Conservation (phyloP, 2,888 invertebrate genomes). For the Philonicus albiceps region DNA sequence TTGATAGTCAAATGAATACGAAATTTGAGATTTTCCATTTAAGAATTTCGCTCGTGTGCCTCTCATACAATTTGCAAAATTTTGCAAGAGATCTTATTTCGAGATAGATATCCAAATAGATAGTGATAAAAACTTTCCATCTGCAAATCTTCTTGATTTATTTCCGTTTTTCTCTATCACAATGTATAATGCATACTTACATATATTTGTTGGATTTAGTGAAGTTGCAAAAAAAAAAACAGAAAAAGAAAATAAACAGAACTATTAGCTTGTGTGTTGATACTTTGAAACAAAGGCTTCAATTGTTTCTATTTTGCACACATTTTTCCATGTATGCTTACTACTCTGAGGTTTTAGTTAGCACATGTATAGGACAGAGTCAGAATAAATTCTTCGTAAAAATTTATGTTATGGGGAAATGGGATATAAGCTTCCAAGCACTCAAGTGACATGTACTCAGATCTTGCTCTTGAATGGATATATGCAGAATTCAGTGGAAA, state of each 20-base stretch:
- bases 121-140: neutral
- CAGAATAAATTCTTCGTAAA: neutral
- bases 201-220: neutral
- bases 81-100: neutral
- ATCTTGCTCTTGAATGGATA: neutral
- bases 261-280: neutral
- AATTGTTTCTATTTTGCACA: neutral
- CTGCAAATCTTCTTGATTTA: conserved; percentile 1
- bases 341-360: neutral
- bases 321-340: neutral
- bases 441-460: neutral
- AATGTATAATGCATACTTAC: neutral
- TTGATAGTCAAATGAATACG: conserved; percentile 33
- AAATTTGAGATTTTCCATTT: conserved; percentile 21
- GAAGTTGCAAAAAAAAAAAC: neutral
- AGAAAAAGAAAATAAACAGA: no score
- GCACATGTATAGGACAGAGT: neutral
- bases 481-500: neutral
- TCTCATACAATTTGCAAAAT: neutral
- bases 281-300: neutral
- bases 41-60: neutral
- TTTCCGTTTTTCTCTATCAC: neutral
- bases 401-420: neutral
- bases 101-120: neutral
- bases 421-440: neutral